A percentile compares a stretch with the other conserved stretches of the same genome.
phyloP scores from a whole-genome alignment of 2,113 vertebrate genomes.

The Centrocercus urophasianus region DNA sequence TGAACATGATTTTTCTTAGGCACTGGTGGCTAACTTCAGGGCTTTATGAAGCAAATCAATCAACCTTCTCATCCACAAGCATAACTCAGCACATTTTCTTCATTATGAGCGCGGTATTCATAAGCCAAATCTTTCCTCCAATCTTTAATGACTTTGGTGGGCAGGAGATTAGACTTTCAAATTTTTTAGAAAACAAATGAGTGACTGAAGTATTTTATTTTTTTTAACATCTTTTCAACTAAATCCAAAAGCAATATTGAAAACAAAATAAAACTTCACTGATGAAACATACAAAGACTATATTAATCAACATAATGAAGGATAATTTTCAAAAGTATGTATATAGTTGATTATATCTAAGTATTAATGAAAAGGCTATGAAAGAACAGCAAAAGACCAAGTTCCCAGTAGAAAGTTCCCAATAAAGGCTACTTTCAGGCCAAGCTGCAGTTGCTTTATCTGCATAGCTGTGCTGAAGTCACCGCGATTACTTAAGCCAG shows the following conservation, averaged over 20 bases:
- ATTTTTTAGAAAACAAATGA: neutral
- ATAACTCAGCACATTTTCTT: neutral
- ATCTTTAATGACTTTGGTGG: constrained; percentile 7
- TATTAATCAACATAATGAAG: neutral
- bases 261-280: neutral
- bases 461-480: neutral
- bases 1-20: neutral
- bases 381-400: neutral
- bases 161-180: neutral
- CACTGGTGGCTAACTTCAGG: neutral
- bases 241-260: neutral
- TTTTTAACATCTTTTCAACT: neutral
- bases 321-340: neutral
- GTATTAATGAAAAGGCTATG: neutral
- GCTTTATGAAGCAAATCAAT: neutral
- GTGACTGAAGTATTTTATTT: neutral
- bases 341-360: neutral
- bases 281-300: neutral
- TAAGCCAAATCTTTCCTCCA: constrained; percentile 8
- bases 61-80: neutral
- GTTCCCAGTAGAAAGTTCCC: neutral
- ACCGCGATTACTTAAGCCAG: neutral
- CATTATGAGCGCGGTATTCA: neutral
- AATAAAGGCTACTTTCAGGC: neutral
- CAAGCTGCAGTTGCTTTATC: neutral